Conservation (phyloP, 2,797 vertebrate genomes). For the Diplodus sargus region DNA sequence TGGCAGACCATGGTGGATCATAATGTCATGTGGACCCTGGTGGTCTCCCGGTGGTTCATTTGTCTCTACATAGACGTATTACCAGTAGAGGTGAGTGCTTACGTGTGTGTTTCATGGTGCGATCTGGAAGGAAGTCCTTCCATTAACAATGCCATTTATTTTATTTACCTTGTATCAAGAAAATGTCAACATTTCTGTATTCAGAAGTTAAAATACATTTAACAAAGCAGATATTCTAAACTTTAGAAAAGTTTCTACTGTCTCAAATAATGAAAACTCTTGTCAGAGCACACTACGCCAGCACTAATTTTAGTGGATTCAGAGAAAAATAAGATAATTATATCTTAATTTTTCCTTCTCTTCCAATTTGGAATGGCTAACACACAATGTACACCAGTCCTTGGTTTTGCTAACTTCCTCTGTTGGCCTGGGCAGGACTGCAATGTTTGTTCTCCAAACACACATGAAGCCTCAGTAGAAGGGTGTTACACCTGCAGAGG, state of each 20-base stretch:
- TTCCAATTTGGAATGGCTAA: background rate
- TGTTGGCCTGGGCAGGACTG: background rate
- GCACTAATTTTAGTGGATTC: background rate
- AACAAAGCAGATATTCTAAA: background rate
- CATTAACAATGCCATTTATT: background rate
- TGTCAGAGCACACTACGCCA: background rate
- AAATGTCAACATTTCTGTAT: background rate
- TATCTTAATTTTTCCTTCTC: background rate
- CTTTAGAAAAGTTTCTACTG: background rate
- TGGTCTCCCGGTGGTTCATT: constrained; percentile 97
- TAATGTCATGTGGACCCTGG: constrained; percentile 92
- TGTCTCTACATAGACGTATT: constrained; percentile 96
- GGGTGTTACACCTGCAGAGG: constrained; percentile 14
- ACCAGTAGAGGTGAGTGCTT: constrained; percentile 90
- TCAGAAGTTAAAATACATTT: background rate
- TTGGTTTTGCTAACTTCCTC: constrained; percentile 14
- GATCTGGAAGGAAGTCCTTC: background rate
- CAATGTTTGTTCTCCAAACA: constrained; percentile 37
- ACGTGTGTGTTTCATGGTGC: background rate
- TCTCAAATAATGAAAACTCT: background rate
- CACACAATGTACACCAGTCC: background rate
- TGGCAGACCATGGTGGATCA: constrained; percentile 91
- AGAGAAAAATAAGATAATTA: background rate
- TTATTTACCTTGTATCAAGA: background rate
- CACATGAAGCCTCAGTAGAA: background rate